These are phyloP conservation scores for Parambassis ranga DNA, from an alignment of 2,797 vertebrate species.

Conservation along the genomic window DNA sequence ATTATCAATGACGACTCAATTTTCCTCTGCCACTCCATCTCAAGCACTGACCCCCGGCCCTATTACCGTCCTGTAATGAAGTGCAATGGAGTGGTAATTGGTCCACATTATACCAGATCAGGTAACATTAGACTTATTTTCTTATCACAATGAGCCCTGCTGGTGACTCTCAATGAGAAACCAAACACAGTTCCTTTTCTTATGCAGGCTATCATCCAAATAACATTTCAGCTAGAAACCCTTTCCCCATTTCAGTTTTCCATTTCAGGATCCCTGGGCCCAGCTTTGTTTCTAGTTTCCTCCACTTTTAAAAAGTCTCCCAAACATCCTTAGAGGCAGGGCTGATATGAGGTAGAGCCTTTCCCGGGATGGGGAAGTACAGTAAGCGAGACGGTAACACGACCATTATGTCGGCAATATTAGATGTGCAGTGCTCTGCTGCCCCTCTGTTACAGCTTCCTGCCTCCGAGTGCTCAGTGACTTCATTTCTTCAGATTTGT, in stretches of 20 bases:
- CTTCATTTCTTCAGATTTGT: slow-evolving; percentile 12
- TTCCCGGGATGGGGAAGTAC: slow-evolving; percentile 73
- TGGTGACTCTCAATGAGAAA: slow-evolving; percentile 85
- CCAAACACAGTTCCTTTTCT: slow-evolving; percentile 85
- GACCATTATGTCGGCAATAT: slow-evolving; percentile 54
- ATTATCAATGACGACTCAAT: slow-evolving; percentile 87
- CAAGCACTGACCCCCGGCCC: slow-evolving; percentile 80
- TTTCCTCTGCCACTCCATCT: slow-evolving; percentile 80
- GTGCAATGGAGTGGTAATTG: slow-evolving; percentile 88
- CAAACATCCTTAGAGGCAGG: slow-evolving; percentile 55
- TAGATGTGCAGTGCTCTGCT: slow-evolving; percentile 61
- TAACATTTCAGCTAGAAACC: slow-evolving; percentile 82
- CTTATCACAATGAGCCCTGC: slow-evolving; percentile 85
- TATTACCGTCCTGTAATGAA: slow-evolving; percentile 87
- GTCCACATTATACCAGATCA: slow-evolving; percentile 87
- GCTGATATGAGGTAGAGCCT: slow-evolving; percentile 74
- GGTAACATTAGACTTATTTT: slow-evolving; percentile 87
- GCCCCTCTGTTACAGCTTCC: slow-evolving; percentile 41
- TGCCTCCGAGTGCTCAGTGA: slow-evolving; percentile 10
- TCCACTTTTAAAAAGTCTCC: slow-evolving; percentile 65
- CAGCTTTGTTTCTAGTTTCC: slow-evolving; percentile 70
- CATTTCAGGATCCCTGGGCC: slow-evolving; percentile 81
- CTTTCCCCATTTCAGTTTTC: slow-evolving; percentile 80
- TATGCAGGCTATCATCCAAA: slow-evolving; percentile 85
- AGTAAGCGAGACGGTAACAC: slow-evolving; percentile 79